Evolutionary conservation across 2,888 invertebrate genomes (phyloP), one percentile per base, ranked within the genome.

Genomic region (Andrena bicolor): DNA sequence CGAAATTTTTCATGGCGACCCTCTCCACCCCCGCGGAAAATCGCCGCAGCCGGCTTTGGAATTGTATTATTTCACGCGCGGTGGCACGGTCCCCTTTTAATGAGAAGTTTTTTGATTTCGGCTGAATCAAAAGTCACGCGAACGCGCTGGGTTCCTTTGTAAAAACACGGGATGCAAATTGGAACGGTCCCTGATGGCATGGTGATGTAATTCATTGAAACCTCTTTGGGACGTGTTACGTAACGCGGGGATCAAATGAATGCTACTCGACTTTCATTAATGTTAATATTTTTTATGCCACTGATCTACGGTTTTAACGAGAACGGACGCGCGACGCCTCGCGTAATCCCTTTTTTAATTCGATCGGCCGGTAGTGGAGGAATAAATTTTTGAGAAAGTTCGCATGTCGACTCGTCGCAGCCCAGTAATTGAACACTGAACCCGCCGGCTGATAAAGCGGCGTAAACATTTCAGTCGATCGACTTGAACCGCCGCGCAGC

Each of bases 1-100:
- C n/a, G 65, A 61, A 72, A 68, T 65, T 72, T 76, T 20, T 26
- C 28, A 56, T 10, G 28, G 5, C 48, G 10, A 7, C 3, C 10
- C 20, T 20, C 1, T 61, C 16, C 16, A 0, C 13, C 4, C 0
- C 58, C 26, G 56, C 28, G 56, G 56, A 28, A 58, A 58, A 26
- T 58, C 28, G 51, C 7, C 49, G n/a, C 49, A 7, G 7, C n/a
- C n/a, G 8, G 20, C 20, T n/a, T 8, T 0, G 20, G 20, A 20
- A 51, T 51, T 51, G 51, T 8, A 51, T 51, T 20, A 51, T 51
- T 51, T 20, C 2, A 2, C 20, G 8, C 8, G 20, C 7, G 20
- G 51, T 8, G 20, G 1, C 2, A n/a, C 30, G 30, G 60, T 16
- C 2, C 3, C 60, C 7, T 3, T 60, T 51, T 60, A 60, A 60